These are phyloP conservation scores for Karalla daura DNA, from an alignment of 2,797 vertebrate genomes.

Conservation along the genomic window DNA sequence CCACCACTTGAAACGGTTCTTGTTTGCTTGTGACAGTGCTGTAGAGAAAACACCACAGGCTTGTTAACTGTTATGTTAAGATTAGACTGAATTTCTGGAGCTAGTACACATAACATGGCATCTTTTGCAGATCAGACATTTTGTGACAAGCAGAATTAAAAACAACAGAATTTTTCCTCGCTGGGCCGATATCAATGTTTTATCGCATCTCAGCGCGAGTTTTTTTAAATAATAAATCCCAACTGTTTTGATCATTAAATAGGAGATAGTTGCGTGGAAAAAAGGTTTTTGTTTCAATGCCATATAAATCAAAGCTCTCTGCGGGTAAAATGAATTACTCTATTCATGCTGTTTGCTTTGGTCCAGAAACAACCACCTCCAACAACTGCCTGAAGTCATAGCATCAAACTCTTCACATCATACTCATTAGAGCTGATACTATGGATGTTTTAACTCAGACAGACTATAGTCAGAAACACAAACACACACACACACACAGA, in stretches of 20 bases:
- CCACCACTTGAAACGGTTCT: not conserved
- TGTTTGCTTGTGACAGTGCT: slow-evolving; percentile 9
- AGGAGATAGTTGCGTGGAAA: slow-evolving; percentile 10
- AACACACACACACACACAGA: not conserved
- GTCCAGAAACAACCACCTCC: slow-evolving; percentile 26
- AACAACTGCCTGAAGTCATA: slow-evolving; percentile 34
- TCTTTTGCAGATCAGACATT: slow-evolving; percentile 15
- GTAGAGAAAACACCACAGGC: slow-evolving; percentile 2
- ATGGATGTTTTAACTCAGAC: slow-evolving; percentile 23
- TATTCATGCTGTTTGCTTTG: slow-evolving; percentile 19
- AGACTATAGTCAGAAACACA: slow-evolving; percentile 6
- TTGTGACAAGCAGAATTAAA: slow-evolving; percentile 46
- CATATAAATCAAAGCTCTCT: slow-evolving; percentile 52
- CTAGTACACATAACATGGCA: slow-evolving; percentile 33
- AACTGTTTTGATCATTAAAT: slow-evolving; percentile 42
- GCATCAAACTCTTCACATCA: slow-evolving; percentile 29
- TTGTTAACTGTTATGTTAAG: slow-evolving; percentile 3
- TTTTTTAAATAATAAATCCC: slow-evolving; percentile 56
- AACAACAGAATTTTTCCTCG: slow-evolving; percentile 35
- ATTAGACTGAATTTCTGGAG: slow-evolving; percentile 28
- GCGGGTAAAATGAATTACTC: slow-evolving; percentile 11
- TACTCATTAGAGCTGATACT: slow-evolving; percentile 30
- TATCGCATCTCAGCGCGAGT: slow-evolving; percentile 26
- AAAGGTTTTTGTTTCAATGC: slow-evolving; percentile 30
- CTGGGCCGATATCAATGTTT: slow-evolving; percentile 54